Base-by-base conservation (phyloP, 2,888 invertebrate species). In the Orthosia cruda region DNA sequence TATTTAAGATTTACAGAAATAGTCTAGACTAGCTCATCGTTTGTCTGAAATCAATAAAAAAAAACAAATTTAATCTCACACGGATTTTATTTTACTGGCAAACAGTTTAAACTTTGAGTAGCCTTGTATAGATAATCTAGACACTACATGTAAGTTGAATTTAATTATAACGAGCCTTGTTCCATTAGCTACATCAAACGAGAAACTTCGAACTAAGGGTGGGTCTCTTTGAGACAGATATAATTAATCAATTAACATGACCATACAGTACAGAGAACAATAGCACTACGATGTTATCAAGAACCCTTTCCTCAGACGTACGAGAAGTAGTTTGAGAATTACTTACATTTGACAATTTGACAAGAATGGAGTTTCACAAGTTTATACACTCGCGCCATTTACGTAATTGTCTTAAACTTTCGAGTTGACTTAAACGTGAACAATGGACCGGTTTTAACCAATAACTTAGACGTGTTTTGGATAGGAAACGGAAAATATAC, bases 231-330 rank as follows among this genome's bases (percentile, higher is more conserved):
- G 77, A 80, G 66, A 13, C 69, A 77, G 61, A 75, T 87, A 74
- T 79, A 83, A 86, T 83, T 87, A 81, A 87, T 87, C 77, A 74
- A 72, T 67, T 85, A 83, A 85, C 80, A 77, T 78, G 72, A 74
- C 74, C 73, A 63, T 65, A 77, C n/a, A 54, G 57, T 69, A 23
- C 26, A 18, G 54, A 57, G 54, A 62, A 85, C 72, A 83, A 81
- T 76, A 75, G 62, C 70, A 73, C 49, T 63, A 64, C 76, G 65
- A 71, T 81, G 64, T 61, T 66, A 82, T 82, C 71, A 84, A 52
- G 62, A 67, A 65, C 79, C 77, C 74, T 81, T 80, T 59, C 63
- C 54, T 54, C 23, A 40, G 58, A 62, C 61, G 16, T 58, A 59
- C 63, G 26, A 59, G 67, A n/a, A 63, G 59, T 50, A 50, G 57